A percentile compares a stretch with the other conserved stretches of the same genome.
Evolutionary conservation across 2,797 vertebrate genomes (phyloP).

Genomic region (Pangasius macronema): DNA sequence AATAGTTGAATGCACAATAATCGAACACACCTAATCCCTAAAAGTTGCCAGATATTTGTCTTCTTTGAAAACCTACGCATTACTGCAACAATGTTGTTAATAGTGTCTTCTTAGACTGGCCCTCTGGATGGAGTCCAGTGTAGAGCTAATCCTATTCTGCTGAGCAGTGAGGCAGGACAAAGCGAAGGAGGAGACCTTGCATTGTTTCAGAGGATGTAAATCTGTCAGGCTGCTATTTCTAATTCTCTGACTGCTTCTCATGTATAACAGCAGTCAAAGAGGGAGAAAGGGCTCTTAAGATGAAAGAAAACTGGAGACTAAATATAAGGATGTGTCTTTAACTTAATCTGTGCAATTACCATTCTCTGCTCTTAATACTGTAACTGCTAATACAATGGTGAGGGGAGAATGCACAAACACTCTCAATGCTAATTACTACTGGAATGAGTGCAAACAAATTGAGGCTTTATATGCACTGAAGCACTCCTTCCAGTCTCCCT

Average conservation of each 20-base stretch:
- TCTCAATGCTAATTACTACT: conserved; percentile 18
- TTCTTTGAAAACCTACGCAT: conserved; percentile 32
- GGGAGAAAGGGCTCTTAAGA: conserved; percentile 47
- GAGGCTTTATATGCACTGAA: background rate
- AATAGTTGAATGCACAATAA: background rate
- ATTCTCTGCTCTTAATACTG: conserved; percentile 31
- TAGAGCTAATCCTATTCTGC: conserved; percentile 67
- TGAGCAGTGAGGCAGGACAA: conserved; percentile 60
- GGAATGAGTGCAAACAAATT: conserved; percentile 4
- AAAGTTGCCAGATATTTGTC: conserved; percentile 26
- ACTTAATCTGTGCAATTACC: conserved; percentile 45
- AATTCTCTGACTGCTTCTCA: conserved; percentile 51
- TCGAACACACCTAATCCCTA: background rate
- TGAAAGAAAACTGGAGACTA: conserved; percentile 35
- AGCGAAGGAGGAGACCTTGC: conserved; percentile 68
- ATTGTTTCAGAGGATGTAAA: conserved; percentile 67
- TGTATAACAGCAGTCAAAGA: conserved; percentile 13
- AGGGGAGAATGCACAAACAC: conserved; percentile 13
- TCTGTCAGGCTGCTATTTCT: conserved; percentile 51
- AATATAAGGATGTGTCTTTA: conserved; percentile 27
- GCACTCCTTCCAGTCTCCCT: background rate
- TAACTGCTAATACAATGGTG: conserved; percentile 1
- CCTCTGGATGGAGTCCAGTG: conserved; percentile 51
- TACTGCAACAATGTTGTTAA: conserved; percentile 45
- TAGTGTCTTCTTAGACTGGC: conserved; percentile 50